phyloP scores from a whole-genome alignment of 2,888 invertebrate genomes.

The Cyclophora albipunctata region DNA sequence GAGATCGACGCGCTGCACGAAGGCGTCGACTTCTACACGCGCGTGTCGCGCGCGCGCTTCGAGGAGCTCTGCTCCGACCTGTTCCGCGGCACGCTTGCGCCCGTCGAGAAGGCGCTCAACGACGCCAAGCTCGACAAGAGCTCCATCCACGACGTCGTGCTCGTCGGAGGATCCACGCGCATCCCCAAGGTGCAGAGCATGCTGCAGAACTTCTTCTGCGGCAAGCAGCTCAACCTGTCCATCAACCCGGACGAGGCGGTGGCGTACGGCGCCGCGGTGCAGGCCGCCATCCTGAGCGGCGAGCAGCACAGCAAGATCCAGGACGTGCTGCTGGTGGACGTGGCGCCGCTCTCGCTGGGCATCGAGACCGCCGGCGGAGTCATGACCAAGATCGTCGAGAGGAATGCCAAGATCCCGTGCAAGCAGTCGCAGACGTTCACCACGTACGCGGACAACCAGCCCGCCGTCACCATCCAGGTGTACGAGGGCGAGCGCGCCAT shows the following conservation, averaged over 20 bases:
- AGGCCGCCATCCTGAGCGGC: conserved; percentile 64
- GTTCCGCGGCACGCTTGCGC: conserved; percentile 79
- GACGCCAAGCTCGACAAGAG: conserved; percentile 83
- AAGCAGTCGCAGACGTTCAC: conserved; percentile 81
- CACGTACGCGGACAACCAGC: conserved; percentile 88
- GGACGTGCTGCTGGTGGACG: conserved; percentile 26
- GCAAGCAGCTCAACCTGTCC: conserved; percentile 56
- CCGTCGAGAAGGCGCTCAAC: conserved; percentile 59
- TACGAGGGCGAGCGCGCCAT: conserved; percentile 87
- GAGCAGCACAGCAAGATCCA: conserved; percentile 79
- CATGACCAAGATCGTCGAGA: conserved; percentile 79
- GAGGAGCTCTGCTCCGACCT: conserved; percentile 78
- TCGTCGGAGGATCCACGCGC: conserved; percentile 83
- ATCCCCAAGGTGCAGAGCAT: conserved; percentile 83
- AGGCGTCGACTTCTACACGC: conserved; percentile 77
- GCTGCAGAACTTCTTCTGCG: conserved; percentile 68
- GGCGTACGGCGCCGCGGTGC: conserved; percentile 73
- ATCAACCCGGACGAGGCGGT: conserved; percentile 76
- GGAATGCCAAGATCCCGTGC: conserved; percentile 78
- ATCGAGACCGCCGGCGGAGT: conserved; percentile 83
- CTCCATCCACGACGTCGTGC: conserved; percentile 69
- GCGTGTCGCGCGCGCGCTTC: conserved; percentile 79
- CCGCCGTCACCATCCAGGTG: conserved; percentile 82
- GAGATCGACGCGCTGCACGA: conserved; percentile 82
- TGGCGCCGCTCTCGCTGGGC: conserved; percentile 75